A percentile compares a stretch with the other conserved stretches of the same genome.
phyloP scores from a whole-genome alignment of 1,140 invertebrate genomes.

The Lucilia cuprina region DNA sequence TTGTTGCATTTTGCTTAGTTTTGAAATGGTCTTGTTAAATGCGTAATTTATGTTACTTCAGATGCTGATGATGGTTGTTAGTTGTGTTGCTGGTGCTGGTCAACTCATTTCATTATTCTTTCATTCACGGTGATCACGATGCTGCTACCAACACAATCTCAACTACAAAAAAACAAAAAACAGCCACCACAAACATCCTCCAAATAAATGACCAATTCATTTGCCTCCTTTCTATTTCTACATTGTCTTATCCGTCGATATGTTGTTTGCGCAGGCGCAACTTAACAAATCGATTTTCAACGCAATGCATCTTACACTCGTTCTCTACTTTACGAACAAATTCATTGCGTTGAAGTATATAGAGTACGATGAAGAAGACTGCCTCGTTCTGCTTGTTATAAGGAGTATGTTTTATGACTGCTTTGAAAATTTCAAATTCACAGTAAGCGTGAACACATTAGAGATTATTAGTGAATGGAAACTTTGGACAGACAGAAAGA shows the following conservation, averaged over 20 bases:
- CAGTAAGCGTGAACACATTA: slow-evolving; percentile 33
- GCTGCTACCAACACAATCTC: not conserved
- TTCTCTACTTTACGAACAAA: not conserved
- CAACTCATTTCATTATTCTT: slow-evolving; percentile 16
- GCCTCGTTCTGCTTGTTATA: not conserved
- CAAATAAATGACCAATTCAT: slow-evolving; percentile 11
- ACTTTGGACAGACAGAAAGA: not conserved
- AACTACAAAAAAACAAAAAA: too few relatives aligned
- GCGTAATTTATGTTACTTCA: slow-evolving; percentile 61
- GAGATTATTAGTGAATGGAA: slow-evolving; percentile 33
- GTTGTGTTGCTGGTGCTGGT: slow-evolving; percentile 13
- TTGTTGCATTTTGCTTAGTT: slow-evolving; percentile 32
- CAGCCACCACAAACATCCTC: slow-evolving; percentile 34
- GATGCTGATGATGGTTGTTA: slow-evolving; percentile 60
- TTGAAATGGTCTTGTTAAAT: slow-evolving; percentile 58
- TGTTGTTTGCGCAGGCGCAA: slow-evolving; percentile 62
- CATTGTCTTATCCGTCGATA: slow-evolving; percentile 52
- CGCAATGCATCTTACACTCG: slow-evolving; percentile 39
- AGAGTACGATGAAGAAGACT: not conserved
- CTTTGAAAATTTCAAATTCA: slow-evolving; percentile 16
- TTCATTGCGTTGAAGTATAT: not conserved
- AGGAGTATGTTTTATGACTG: not conserved
- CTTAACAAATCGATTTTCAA: slow-evolving; percentile 62
- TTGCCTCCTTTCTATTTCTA: slow-evolving; percentile 8
- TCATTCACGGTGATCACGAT: slow-evolving; percentile 12